Evolutionary conservation across 2,113 vertebrate genomes (phyloP).

Genomic region (Microcebus jonahi): DNA sequence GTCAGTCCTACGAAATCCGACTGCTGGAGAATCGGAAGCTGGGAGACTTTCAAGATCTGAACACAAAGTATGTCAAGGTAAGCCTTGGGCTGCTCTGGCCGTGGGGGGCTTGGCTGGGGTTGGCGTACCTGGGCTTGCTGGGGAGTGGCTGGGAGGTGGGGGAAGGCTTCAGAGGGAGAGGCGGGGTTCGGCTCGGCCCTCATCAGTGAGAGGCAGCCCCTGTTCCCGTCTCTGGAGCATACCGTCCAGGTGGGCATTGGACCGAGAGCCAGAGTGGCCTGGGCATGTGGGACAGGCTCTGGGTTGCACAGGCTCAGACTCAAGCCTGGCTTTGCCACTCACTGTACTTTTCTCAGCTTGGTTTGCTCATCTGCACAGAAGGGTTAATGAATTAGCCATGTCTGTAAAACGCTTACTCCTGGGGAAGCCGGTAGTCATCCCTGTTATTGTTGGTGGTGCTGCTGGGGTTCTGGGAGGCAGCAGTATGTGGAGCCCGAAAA

Average conservation of each 20-base stretch:
- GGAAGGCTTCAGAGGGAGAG: neutral
- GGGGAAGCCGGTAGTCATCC: accelerated
- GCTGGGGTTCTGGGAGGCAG: neutral
- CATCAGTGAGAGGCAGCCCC: neutral
- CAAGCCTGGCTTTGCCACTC: neutral
- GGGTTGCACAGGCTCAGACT: neutral
- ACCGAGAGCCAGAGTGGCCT: neutral
- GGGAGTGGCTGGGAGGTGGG: neutral
- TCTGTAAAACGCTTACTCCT: too few species aligned
- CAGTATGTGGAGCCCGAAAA: accelerated
- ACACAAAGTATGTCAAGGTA: constrained; percentile 97
- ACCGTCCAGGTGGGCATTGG: neutral
- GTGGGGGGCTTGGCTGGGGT: neutral
- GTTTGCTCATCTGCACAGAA: neutral
- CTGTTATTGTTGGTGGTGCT: neutral
- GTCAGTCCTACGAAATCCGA: constrained; percentile 98
- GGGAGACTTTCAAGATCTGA: constrained; percentile 95
- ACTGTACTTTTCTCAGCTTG: neutral
- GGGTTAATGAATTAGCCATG: neutral
- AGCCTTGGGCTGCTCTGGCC: constrained; percentile 81
- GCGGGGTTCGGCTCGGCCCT: neutral
- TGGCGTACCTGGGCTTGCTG: neutral
- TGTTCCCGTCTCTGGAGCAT: neutral
- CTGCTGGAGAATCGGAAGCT: constrained; percentile 96
- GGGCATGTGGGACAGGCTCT: neutral